Evolutionary conservation across 2,888 invertebrate species (phyloP).

Genomic region (Apotomis turbidana): DNA sequence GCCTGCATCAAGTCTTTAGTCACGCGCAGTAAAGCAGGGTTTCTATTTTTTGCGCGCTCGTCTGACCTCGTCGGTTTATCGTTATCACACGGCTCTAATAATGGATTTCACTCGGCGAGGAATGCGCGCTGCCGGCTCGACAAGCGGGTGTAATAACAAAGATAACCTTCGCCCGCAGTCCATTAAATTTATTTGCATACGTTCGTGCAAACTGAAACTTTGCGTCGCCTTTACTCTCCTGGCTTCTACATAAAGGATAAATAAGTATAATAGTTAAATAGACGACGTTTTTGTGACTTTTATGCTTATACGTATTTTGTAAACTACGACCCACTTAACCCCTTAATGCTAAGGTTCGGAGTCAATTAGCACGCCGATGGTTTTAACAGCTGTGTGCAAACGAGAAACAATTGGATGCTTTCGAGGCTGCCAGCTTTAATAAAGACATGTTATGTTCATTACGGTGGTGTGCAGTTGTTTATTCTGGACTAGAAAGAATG

Average conservation of each 20-base stretch:
- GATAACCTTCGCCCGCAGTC: constrained; percentile 45
- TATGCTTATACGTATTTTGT: constrained; percentile 53
- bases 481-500: constrained; percentile 45
- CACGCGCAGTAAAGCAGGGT: constrained; percentile 78
- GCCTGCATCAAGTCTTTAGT: constrained; percentile 76
- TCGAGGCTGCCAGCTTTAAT: constrained; percentile 59
- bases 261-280: constrained; percentile 47
- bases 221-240: constrained; percentile 41
- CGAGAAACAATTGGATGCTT: constrained; percentile 68
- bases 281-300: constrained; percentile 54
- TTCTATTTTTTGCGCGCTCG: constrained; percentile 81
- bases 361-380: constrained; percentile 73
- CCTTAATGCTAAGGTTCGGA: constrained; percentile 70
- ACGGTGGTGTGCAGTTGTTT: constrained; percentile 56
- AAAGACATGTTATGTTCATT: constrained; percentile 60
- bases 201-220: constrained; percentile 35
- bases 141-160: constrained; percentile 42
- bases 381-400: constrained; percentile 68
- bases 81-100: constrained; percentile 68
- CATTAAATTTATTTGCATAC: constrained; percentile 42
- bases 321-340: constrained; percentile 72
- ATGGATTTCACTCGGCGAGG: constrained; percentile 43
- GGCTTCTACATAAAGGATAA: constrained; percentile 48
- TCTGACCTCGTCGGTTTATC: constrained; percentile 82
- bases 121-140: constrained; percentile 36